Percentiles rank a stretch among this genome's conserved stretches.
phyloP scores from a whole-genome alignment of 2,888 invertebrate genomes.

The Candidula unifasciata region DNA sequence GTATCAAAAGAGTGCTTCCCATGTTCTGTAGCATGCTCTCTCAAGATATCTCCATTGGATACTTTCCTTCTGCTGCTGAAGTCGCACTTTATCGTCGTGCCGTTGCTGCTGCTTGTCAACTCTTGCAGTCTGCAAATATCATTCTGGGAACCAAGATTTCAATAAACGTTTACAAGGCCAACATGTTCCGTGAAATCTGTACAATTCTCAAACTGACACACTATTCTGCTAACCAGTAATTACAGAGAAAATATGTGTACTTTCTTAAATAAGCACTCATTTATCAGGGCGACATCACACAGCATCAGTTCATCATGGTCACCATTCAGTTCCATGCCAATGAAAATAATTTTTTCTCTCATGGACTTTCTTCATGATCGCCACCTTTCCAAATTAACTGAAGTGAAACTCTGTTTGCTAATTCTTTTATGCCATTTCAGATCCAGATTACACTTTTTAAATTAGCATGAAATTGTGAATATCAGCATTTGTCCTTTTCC shows the following conservation, averaged over 20 bases:
- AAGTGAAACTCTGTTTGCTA: too few relatives aligned
- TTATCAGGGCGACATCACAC: too few relatives aligned
- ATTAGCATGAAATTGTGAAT: too few relatives aligned
- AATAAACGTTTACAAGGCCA: not conserved
- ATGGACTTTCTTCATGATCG: too few relatives aligned
- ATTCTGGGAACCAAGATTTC: constrained; percentile 11
- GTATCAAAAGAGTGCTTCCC: not conserved
- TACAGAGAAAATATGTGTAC: not conserved
- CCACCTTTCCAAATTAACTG: too few relatives aligned
- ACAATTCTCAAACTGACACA: not conserved
- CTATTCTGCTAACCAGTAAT: not conserved
- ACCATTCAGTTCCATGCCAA: too few relatives aligned
- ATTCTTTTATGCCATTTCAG: too few relatives aligned
- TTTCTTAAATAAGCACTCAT: not conserved
- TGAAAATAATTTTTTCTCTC: too few relatives aligned
- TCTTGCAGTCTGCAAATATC: constrained; percentile 27
- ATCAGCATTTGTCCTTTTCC: too few relatives aligned
- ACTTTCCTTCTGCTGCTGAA: constrained; percentile 34
- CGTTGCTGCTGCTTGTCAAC: not conserved
- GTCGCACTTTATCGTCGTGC: constrained; percentile 11
- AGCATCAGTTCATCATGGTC: too few relatives aligned
- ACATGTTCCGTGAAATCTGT: too few relatives aligned
- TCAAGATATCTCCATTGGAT: constrained; percentile 32
- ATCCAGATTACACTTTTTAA: too few relatives aligned
- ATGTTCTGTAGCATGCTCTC: not conserved